Conservation (phyloP, 2,113 vertebrate genomes). For the Saccopteryx bilineata region DNA sequence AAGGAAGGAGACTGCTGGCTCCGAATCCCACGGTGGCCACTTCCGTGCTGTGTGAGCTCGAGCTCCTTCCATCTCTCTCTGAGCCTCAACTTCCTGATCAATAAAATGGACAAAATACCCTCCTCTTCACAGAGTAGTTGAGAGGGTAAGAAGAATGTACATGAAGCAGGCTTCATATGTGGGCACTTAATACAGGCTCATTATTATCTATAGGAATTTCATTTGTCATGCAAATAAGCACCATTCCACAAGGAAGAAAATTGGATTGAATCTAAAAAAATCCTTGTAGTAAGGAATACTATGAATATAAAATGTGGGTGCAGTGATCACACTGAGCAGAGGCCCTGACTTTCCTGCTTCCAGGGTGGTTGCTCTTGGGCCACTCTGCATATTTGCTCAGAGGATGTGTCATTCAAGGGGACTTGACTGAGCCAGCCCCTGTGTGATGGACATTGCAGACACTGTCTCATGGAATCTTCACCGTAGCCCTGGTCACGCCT, state of each 20-base stretch:
- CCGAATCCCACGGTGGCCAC: background rate
- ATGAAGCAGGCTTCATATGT: background rate
- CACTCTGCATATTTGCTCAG: background rate
- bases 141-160: background rate
- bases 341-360: background rate
- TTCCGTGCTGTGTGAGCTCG: background rate
- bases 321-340: background rate
- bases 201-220: background rate
- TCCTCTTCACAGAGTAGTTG: background rate
- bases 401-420: background rate
- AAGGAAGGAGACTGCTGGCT: too few relatives aligned
- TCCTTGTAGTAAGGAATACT: background rate
- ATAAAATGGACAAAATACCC: background rate
- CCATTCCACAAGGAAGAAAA: background rate
- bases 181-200: background rate
- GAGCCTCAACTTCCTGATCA: background rate
- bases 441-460: background rate
- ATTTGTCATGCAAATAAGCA: background rate
- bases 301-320: background rate
- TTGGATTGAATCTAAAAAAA: constrained; percentile 24
- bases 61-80: background rate
- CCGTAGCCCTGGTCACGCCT: background rate
- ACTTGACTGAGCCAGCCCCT: background rate
- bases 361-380: background rate
- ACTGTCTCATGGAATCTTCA: fast-evolving